Conservation (phyloP, 2,888 invertebrate genomes). For the Uloborus plumipes region DNA sequence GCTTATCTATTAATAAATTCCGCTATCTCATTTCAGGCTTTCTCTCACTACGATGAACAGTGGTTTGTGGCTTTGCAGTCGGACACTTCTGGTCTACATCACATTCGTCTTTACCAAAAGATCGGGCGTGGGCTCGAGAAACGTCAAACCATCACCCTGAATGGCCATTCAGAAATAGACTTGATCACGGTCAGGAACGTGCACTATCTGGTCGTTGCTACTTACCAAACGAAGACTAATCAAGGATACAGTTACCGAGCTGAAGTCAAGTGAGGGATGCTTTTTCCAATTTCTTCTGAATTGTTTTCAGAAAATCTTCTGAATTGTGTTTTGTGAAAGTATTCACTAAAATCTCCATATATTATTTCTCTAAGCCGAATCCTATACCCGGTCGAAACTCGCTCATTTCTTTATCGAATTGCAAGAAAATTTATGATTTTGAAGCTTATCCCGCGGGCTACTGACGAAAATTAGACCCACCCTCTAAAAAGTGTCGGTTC, state of each 20-base stretch:
- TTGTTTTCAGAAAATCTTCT: too few species aligned
- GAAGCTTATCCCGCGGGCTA: too few species aligned
- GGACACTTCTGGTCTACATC: background rate
- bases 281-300: background rate
- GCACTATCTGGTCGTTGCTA: slow-evolving; percentile 31
- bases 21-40: slow-evolving; percentile 48
- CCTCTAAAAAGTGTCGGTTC: too few species aligned
- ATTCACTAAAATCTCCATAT: too few species aligned
- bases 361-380: too few species aligned
- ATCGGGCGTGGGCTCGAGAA: slow-evolving; percentile 34
- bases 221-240: background rate
- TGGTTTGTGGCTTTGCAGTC: slow-evolving; percentile 47
- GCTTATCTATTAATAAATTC: too few species aligned
- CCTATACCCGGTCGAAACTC: too few species aligned
- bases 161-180: slow-evolving; percentile 42
- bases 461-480: too few species aligned
- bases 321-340: too few species aligned
- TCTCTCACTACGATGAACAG: slow-evolving; percentile 35
- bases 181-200: slow-evolving; percentile 15
- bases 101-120: slow-evolving; percentile 29
- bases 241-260: slow-evolving; percentile 11
- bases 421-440: too few species aligned
- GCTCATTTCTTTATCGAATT: too few species aligned
- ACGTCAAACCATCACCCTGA: slow-evolving; percentile 25
- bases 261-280: slow-evolving; percentile 26